Percentiles rank a stretch among this genome's conserved stretches.
Evolutionary conservation across 2,888 invertebrate species (phyloP).

Genomic region (Pocota personata): DNA sequence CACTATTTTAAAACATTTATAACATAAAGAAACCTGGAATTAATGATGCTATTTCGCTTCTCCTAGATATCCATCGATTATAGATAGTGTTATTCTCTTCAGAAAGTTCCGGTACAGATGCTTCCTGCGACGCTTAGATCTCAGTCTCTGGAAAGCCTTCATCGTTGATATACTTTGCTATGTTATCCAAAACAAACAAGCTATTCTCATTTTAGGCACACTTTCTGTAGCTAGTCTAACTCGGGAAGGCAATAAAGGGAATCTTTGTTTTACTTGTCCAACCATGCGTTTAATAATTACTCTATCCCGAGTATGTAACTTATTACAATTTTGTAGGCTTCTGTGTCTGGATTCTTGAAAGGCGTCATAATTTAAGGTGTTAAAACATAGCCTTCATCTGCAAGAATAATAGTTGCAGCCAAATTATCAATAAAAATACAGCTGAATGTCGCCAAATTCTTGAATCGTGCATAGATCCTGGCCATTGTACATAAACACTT

Average conservation of each 20-base stretch:
- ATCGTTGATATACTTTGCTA: no score
- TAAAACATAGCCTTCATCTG: not conserved
- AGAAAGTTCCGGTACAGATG: no score
- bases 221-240: constrained; percentile 8
- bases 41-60: no score
- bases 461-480: constrained; percentile 25
- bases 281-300: constrained; percentile 43
- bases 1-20: no score
- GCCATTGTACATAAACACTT: constrained; percentile 19
- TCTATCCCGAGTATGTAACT: constrained; percentile 22
- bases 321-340: constrained; percentile 25
- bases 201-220: no score
- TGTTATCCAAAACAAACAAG: no score
- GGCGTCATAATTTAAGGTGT: constrained; percentile 11
- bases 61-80: no score
- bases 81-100: no score
- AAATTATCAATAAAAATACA: not conserved
- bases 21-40: no score
- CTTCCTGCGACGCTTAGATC: no score
- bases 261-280: constrained; percentile 34
- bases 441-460: not conserved
- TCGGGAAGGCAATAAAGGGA: constrained; percentile 9
- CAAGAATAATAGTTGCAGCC: not conserved
- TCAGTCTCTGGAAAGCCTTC: no score
- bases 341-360: constrained; percentile 8